Evolutionary conservation across 2,888 invertebrate species (phyloP), one percentile per base, ranked within the genome.

Genomic region (Drosophila putrida): DNA sequence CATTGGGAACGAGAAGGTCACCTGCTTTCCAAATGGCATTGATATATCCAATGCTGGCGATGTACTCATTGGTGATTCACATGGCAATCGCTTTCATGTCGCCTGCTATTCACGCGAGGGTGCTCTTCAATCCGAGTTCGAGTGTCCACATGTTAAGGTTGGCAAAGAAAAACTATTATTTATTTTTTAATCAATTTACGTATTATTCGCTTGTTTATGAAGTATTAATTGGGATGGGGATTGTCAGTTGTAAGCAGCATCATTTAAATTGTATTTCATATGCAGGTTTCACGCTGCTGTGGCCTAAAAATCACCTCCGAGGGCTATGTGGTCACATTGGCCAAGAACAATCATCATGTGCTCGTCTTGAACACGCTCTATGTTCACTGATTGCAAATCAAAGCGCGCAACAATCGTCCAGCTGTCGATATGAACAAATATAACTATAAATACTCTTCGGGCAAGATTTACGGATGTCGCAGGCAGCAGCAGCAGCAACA

Each of bases 331-430:
- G 97, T 98, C 86, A 98, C 98, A 80, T 94, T 99, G 93, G 98
- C 98, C 92, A 99, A 99, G 94, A 99, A 98, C 94, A 99, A 99
- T 94, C 98, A 99, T 93, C 98, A 98, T 93, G 98, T 99, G 91
- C 95, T 99, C 93, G 97, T 99, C 93, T 95, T 98, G 93, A 97
- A 97, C 94, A 97, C 97, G 90, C 95, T 97, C 92, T 97, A 97
- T 94, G 97, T 97, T 94, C 95, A 96, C 94, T 97, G 96, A 96
- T 95, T 94, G 93, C 93, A 93, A 93, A 91, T 91, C 67, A 90
- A 90, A 90, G 89, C 79, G 73, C 86, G 78, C 58, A 90, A 82
- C 71, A 86, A 89, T 84, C 87, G 76, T 80, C 82, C 75, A 81
- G 82, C 78, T 73, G 84, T 80, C 78, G 90, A 88, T 75, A 82